Conservation (phyloP, 1,140 invertebrate genomes). For the Orius laevigatus region DNA sequence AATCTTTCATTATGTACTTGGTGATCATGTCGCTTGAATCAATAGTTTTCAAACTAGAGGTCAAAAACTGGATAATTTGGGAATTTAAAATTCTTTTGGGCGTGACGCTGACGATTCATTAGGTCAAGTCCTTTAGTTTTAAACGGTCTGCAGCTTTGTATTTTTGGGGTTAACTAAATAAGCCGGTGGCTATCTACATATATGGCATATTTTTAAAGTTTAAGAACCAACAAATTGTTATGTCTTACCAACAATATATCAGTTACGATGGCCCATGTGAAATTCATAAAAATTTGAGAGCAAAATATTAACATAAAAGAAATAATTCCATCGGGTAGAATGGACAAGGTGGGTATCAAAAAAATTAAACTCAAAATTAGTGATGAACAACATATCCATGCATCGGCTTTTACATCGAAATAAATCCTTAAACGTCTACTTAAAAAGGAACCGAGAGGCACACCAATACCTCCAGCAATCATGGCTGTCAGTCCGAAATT, state of each 20-base stretch:
- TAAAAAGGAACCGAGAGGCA: slow-evolving; percentile 64
- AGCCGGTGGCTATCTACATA: too few relatives aligned
- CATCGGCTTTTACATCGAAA: slow-evolving; percentile 55
- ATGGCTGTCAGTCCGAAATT: slow-evolving; percentile 89
- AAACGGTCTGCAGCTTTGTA: too few relatives aligned
- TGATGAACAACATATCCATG: slow-evolving; percentile 81
- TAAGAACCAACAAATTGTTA: slow-evolving; percentile 1
- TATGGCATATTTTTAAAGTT: too few relatives aligned
- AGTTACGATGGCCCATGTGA: slow-evolving; percentile 95
- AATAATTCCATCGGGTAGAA: slow-evolving; percentile 27
- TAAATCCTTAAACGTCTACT: slow-evolving; percentile 49
- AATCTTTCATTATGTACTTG: too few relatives aligned
- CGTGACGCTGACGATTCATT: too few relatives aligned
- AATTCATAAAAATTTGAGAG: slow-evolving; percentile 59
- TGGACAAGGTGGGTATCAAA: slow-evolving; percentile 40
- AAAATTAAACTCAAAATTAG: slow-evolving; percentile 67
- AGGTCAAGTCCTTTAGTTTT: too few relatives aligned
- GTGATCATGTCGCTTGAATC: too few relatives aligned
- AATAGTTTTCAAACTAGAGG: too few relatives aligned
- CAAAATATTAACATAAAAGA: slow-evolving; percentile 67
- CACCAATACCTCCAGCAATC: slow-evolving; percentile 79
- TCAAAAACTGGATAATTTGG: too few relatives aligned
- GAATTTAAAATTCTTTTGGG: too few relatives aligned
- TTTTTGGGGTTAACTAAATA: too few relatives aligned
- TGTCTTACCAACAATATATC: slow-evolving; percentile 89